Conservation (phyloP, 2,888 invertebrate genomes). For the Pristionchus mayeri region DNA sequence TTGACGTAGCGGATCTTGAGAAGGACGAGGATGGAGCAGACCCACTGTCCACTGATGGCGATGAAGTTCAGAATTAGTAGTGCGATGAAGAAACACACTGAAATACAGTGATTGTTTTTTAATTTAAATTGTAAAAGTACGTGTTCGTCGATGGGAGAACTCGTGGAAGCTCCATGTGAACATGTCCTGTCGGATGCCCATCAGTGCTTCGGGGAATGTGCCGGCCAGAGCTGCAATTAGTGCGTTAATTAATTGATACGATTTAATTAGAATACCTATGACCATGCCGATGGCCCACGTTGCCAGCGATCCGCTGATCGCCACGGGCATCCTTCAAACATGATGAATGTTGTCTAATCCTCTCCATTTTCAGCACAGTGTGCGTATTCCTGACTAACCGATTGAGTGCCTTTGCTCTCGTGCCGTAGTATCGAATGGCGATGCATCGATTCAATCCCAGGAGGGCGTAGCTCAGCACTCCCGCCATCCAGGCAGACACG, state of each 20-base stretch:
- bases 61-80: slow-evolving; percentile 60
- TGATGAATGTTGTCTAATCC: too few species aligned
- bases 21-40: slow-evolving; percentile 70
- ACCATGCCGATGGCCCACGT: slow-evolving; percentile 71
- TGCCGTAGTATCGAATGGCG: slow-evolving; percentile 74
- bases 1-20: slow-evolving; percentile 69
- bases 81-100: slow-evolving; percentile 61
- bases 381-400: neutral
- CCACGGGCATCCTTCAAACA: slow-evolving; percentile 66
- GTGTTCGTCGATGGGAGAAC: slow-evolving; percentile 43
- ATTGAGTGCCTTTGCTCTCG: slow-evolving; percentile 69
- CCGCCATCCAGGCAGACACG: slow-evolving; percentile 73
- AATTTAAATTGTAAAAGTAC: slow-evolving; percentile 8
- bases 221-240: slow-evolving; percentile 70
- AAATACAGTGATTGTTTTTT: slow-evolving; percentile 25
- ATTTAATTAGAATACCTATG: too few species aligned
- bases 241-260: too few species aligned
- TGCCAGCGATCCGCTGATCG: slow-evolving; percentile 65
- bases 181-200: slow-evolving; percentile 66
- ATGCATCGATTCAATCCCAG: slow-evolving; percentile 70
- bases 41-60: slow-evolving; percentile 65
- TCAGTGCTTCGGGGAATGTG: slow-evolving; percentile 65
- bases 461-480: slow-evolving; percentile 68
- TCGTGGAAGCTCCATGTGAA: slow-evolving; percentile 67
- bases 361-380: too few species aligned